phyloP scores from a whole-genome alignment of 2,888 invertebrate species.

The Orthosia gothica region DNA sequence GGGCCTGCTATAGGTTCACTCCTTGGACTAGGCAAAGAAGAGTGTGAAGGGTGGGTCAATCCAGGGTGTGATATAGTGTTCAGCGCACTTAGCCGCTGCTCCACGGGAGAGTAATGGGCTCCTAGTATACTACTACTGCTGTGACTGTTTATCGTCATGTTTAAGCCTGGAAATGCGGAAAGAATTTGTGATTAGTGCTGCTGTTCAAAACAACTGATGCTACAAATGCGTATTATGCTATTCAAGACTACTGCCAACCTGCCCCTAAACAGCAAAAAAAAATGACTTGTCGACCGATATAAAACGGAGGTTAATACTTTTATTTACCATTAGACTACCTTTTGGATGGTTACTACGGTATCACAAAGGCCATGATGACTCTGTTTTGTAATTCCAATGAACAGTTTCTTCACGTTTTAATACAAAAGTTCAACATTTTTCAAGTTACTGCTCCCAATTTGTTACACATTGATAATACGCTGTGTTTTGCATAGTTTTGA shows the following conservation, averaged over 20 bases:
- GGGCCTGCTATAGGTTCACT: conserved; percentile 95
- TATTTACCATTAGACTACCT: no score
- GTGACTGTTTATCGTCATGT: conserved; percentile 92
- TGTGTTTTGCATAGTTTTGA: not conserved
- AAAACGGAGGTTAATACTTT: no score
- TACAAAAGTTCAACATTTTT: conserved; percentile 19
- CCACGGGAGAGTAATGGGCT: conserved; percentile 86
- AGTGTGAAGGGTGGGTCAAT: conserved; percentile 84
- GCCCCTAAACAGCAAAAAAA: not conserved
- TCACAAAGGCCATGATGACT: not conserved
- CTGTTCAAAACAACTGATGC: not conserved
- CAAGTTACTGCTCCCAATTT: conserved; percentile 43
- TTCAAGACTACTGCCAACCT: not conserved
- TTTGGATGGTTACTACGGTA: no score
- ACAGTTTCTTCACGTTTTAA: not conserved
- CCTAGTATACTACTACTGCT: conserved; percentile 81
- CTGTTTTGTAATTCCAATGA: not conserved
- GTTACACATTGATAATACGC: not conserved
- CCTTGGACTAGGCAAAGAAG: conserved; percentile 92
- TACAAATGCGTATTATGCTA: not conserved
- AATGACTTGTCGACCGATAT: no score
- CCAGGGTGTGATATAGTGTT: conserved; percentile 85
- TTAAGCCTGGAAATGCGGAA: conserved; percentile 85
- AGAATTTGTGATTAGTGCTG: not conserved
- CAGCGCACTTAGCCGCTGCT: conserved; percentile 85